Evolutionary conservation across 2,113 vertebrate species (phyloP).

Genomic region (Archilochus colubris): DNA sequence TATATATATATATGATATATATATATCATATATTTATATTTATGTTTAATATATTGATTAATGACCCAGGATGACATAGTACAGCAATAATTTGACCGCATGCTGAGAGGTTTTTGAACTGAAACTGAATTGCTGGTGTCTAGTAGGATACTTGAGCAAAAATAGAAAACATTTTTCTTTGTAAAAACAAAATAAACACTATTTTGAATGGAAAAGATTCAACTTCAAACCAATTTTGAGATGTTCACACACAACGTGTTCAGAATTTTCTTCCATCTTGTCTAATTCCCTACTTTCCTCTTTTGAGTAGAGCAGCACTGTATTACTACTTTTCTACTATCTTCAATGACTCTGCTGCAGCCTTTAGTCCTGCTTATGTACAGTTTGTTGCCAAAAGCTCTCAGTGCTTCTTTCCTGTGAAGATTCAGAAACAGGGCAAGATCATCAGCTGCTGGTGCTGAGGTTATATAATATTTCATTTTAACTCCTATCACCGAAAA

Average conservation of each 20-base stretch:
- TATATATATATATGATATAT: too few relatives aligned
- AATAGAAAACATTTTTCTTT: background rate
- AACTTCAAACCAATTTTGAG: background rate
- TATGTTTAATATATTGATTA: background rate
- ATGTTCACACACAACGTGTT: background rate
- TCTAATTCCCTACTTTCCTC: background rate
- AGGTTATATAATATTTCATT: background rate
- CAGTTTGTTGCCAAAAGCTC: background rate
- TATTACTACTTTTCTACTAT: background rate
- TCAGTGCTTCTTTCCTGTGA: background rate
- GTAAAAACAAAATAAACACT: background rate
- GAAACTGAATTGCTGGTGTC: background rate
- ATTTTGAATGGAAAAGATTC: background rate
- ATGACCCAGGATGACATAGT: background rate
- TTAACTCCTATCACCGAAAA: background rate
- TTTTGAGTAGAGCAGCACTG: background rate
- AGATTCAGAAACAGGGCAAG: background rate
- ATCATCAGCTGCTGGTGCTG: background rate
- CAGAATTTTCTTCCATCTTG: background rate
- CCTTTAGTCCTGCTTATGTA: background rate
- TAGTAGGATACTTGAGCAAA: background rate
- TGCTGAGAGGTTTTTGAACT: background rate
- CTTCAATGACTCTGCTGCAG: background rate
- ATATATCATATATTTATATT: background rate
- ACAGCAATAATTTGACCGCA: background rate